Evolutionary conservation across 2,797 vertebrate species (phyloP).

Genomic region (Notoglanidium macrostoma): DNA sequence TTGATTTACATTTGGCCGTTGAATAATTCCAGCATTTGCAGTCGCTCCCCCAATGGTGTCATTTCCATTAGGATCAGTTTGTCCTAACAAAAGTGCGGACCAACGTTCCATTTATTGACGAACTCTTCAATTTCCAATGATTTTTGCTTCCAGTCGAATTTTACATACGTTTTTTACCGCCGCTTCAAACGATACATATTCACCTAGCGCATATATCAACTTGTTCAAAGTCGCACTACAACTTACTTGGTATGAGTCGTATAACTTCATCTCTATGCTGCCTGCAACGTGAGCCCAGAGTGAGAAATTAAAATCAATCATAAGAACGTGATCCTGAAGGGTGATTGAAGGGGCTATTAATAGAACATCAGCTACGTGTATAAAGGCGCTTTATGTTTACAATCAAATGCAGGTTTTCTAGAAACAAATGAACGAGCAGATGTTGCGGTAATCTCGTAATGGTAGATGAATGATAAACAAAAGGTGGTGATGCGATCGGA

Average conservation of each 20-base stretch:
- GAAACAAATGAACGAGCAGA: slow-evolving; percentile 22
- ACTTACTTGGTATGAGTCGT: background rate
- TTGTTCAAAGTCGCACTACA: background rate
- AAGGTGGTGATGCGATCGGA: background rate
- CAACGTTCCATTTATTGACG: background rate
- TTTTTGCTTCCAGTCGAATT: background rate
- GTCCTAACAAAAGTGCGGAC: background rate
- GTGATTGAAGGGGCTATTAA: slow-evolving; percentile 9
- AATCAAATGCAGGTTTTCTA: background rate
- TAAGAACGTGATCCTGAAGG: background rate
- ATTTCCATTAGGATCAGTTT: background rate
- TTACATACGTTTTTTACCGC: too few relatives aligned
- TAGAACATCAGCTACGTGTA: background rate
- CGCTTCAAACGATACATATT: too few relatives aligned
- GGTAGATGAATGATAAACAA: background rate
- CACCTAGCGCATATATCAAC: background rate
- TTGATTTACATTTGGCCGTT: background rate
- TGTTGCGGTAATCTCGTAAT: background rate
- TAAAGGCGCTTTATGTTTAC: background rate
- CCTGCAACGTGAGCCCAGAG: background rate
- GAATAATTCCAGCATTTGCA: background rate
- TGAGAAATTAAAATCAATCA: slow-evolving; percentile 8
- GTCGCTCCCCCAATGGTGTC: background rate
- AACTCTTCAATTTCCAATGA: background rate
- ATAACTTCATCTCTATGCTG: background rate